phyloP scores from a whole-genome alignment of 2,113 vertebrate species.

The Eonycteris spelaea region DNA sequence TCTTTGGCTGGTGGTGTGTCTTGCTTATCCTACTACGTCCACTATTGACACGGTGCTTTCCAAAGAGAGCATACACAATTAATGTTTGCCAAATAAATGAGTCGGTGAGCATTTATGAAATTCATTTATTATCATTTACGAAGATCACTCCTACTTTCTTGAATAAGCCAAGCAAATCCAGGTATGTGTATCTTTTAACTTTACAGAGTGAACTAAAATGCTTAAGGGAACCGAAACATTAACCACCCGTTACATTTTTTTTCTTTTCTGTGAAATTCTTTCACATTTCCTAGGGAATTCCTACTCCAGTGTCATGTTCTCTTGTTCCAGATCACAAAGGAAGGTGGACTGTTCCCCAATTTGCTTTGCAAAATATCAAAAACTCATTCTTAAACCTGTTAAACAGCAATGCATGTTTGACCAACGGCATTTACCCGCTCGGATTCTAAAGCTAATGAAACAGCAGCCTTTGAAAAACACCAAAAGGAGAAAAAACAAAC shows the following conservation, averaged over 20 bases:
- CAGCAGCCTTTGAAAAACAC: neutral
- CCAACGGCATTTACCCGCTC: neutral
- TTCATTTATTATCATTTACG: slow-evolving; percentile 22
- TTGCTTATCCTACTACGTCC: neutral
- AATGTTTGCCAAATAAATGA: neutral
- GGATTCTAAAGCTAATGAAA: neutral
- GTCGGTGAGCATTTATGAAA: neutral
- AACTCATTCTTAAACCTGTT: neutral
- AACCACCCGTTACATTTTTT: neutral
- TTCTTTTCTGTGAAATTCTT: neutral
- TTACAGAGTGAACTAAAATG: neutral
- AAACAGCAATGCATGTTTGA: neutral
- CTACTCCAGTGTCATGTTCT: neutral
- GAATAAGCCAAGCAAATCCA: neutral
- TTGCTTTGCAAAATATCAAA: neutral
- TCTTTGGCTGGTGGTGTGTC: neutral
- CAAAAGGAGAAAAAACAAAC: neutral
- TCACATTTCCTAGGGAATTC: neutral
- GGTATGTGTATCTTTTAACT: neutral
- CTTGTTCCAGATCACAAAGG: neutral
- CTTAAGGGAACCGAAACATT: neutral
- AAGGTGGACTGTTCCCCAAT: neutral
- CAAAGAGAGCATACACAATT: neutral
- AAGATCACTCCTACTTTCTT: neutral
- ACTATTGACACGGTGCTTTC: neutral